Evolutionary conservation across 2,113 vertebrate species (phyloP).

Genomic region (Ceyx cyanopectus): DNA sequence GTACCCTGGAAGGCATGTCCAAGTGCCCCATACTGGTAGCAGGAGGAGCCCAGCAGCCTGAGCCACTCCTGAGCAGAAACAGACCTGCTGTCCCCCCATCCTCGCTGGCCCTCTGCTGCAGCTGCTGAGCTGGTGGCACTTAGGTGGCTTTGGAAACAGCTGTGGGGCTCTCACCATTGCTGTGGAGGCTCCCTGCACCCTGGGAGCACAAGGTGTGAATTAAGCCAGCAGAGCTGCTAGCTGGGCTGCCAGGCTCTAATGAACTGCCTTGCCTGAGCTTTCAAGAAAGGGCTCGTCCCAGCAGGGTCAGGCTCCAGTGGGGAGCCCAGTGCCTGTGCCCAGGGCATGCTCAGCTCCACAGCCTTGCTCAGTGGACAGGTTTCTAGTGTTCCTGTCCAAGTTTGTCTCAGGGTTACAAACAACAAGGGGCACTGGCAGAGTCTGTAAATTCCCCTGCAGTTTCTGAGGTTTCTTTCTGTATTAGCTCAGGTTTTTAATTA

Average conservation of each 20-base stretch:
- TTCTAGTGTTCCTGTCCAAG: not conserved
- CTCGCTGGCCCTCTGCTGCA: not conserved
- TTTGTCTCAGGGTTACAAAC: not conserved
- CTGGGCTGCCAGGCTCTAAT: conserved; percentile 32
- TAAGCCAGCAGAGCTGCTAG: conserved; percentile 34
- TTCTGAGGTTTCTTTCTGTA: not conserved
- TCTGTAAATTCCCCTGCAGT: not conserved
- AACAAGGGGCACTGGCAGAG: not conserved
- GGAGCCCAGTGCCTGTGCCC: not conserved
- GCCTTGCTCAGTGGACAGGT: not conserved
- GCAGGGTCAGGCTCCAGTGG: fast-evolving
- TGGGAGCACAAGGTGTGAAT: conserved; percentile 52
- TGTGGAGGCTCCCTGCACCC: not conserved
- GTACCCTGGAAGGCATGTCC: too few relatives aligned
- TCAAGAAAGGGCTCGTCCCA: not conserved
- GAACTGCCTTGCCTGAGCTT: not conserved
- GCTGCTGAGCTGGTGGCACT: not conserved
- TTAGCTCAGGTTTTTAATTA: not conserved
- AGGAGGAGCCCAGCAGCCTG: too few relatives aligned
- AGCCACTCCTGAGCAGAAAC: too few relatives aligned
- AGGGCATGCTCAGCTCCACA: not conserved
- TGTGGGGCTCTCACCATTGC: not conserved
- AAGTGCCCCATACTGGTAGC: too few relatives aligned
- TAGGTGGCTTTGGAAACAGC: conserved; percentile 31
- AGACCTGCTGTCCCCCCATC: not conserved